A percentile compares a stretch with the other conserved stretches of the same genome.
These are phyloP conservation scores for Pangasius macronema DNA, from an alignment of 2,797 vertebrate genomes.

Conservation along the genomic window DNA sequence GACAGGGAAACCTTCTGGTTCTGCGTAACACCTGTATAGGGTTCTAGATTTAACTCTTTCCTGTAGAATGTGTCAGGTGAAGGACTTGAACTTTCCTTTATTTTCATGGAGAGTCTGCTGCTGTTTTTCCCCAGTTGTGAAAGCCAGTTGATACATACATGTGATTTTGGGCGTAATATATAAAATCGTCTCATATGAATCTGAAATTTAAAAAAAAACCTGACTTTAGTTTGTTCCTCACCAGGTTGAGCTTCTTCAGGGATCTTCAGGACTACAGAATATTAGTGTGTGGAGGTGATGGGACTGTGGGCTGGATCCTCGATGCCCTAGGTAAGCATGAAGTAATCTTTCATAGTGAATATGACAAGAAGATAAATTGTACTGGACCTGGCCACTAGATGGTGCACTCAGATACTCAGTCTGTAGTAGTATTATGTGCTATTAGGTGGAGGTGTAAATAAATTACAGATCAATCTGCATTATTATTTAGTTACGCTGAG, in stretches of 20 bases:
- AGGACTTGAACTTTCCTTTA: background rate
- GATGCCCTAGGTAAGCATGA: constrained; percentile 84
- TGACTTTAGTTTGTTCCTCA: background rate
- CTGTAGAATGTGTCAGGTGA: background rate
- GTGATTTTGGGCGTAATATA: background rate
- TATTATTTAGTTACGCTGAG: background rate
- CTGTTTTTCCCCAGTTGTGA: background rate
- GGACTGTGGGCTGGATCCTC: constrained; percentile 93
- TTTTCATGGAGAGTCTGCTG: background rate
- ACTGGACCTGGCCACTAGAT: background rate
- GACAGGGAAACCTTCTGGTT: background rate
- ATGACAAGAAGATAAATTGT: background rate
- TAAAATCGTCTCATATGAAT: background rate
- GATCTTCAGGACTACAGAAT: constrained; percentile 81
- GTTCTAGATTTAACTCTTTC: background rate
- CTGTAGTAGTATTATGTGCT: background rate
- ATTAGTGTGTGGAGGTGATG: constrained; percentile 91
- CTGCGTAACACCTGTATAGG: background rate
- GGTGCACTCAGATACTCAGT: background rate
- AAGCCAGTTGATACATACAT: background rate
- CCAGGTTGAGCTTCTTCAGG: constrained; percentile 87
- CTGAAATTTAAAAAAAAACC: background rate
- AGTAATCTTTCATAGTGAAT: constrained; percentile 45
- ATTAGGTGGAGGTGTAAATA: background rate
- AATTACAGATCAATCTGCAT: background rate